A percentile compares a stretch with the other conserved stretches of the same genome.
Conservation (phyloP, 2,113 vertebrate species). For the Ranitomeya variabilis region DNA sequence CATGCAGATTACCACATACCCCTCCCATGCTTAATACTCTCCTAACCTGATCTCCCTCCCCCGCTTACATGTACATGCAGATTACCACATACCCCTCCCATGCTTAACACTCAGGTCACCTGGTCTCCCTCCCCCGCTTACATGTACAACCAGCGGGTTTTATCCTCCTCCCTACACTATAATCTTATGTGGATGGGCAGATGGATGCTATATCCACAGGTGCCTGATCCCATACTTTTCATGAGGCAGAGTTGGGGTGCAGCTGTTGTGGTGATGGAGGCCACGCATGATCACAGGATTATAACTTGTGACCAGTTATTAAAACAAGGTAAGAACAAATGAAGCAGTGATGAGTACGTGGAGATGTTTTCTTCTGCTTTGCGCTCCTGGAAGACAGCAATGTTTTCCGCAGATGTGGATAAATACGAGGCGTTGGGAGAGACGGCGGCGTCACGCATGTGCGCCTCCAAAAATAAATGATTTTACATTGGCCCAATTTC, state of each 20-base stretch:
- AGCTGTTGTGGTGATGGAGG: background rate
- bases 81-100: too few relatives aligned
- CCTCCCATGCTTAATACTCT: too few relatives aligned
- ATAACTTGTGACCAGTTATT: background rate
- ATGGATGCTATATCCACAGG: background rate
- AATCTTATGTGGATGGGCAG: background rate
- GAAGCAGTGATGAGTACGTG: background rate
- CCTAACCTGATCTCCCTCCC: too few relatives aligned
- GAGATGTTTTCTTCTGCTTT: background rate
- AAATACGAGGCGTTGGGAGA: background rate
- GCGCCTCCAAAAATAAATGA: conserved; percentile 35
- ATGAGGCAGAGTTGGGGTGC: background rate
- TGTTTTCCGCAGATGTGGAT: conserved; percentile 22
- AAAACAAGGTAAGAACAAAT: background rate
- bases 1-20: too few relatives aligned
- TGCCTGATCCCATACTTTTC: background rate
- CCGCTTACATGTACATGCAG: too few relatives aligned
- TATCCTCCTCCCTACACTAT: too few relatives aligned
- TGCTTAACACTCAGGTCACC: too few relatives aligned
- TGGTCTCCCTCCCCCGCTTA: too few relatives aligned
- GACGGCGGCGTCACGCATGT: conserved; percentile 29
- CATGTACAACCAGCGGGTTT: too few relatives aligned
- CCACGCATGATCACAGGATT: background rate
- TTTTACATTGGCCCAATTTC: conserved; percentile 28
- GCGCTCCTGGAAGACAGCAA: conserved; percentile 10